These are phyloP conservation scores for Bolinopsis microptera DNA, from an alignment of 37 sponge, comb jelly and placozoan genomes.

Conservation along the genomic window DNA sequence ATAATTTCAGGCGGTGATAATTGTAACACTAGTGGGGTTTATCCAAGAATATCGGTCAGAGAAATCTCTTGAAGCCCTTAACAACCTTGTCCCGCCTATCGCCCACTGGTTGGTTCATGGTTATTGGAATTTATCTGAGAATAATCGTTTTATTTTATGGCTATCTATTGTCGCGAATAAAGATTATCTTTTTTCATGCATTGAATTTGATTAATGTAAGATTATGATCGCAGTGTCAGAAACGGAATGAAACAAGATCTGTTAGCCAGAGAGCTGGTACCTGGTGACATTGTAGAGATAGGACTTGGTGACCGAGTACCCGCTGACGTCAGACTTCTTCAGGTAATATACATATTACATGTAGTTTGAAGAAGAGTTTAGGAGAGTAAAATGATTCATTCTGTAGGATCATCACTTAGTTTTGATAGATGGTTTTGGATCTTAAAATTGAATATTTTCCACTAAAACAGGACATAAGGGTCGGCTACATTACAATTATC, in stretches of 20 bases:
- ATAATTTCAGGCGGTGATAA: conserved; percentile 86
- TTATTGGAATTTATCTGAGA: too few relatives aligned
- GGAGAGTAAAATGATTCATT: too few relatives aligned
- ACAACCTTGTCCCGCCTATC: conserved; percentile 88
- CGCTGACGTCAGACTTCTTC: conserved; percentile 89
- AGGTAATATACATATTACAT: too few relatives aligned
- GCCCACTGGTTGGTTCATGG: conserved; percentile 80
- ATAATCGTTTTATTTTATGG: background rate
- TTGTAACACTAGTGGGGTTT: conserved; percentile 97
- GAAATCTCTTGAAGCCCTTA: conserved; percentile 89
- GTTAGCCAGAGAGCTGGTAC: conserved; percentile 87
- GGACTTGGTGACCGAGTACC: conserved; percentile 92
- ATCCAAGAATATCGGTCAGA: conserved; percentile 95
- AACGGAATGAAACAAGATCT: conserved; percentile 80
- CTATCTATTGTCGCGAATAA: background rate
- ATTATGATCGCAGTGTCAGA: conserved; percentile 82
- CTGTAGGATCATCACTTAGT: too few relatives aligned
- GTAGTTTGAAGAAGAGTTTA: too few relatives aligned
- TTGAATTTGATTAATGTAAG: too few relatives aligned
- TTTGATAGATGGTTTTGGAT: too few relatives aligned
- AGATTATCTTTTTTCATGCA: too few relatives aligned
- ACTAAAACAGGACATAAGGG: too few relatives aligned
- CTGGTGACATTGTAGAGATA: conserved; percentile 88
- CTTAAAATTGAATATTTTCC: too few relatives aligned
- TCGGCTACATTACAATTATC: too few relatives aligned